Evolutionary conservation across 35 echinoderm and acorn worm genomes (phyloP).

Genomic region (Amphiura filiformis): DNA sequence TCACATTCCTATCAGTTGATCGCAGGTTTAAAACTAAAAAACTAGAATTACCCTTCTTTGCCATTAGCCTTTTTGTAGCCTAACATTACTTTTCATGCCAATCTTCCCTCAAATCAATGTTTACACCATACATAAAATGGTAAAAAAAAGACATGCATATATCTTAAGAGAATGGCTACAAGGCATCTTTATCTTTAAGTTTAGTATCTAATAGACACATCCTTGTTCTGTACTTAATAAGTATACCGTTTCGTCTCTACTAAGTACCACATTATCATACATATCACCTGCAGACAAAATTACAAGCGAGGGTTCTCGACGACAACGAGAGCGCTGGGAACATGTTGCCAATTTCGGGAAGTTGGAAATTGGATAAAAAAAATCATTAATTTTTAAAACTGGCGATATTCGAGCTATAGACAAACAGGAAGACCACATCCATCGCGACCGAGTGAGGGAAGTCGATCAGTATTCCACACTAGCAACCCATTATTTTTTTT

Average conservation of each 20-base stretch:
- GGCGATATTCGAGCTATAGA: not conserved
- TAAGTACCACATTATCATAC: conserved; percentile 8
- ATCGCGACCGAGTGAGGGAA: not conserved
- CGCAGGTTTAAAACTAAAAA: too few species aligned
- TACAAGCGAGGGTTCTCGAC: not conserved
- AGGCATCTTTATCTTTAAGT: not conserved
- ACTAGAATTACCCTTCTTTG: too few species aligned
- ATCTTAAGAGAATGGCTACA: not conserved
- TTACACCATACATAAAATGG: not conserved
- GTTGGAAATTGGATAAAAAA: not conserved
- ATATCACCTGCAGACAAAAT: not conserved
- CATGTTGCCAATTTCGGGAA: not conserved
- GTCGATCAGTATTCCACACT: not conserved
- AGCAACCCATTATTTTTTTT: not conserved
- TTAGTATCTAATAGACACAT: not conserved
- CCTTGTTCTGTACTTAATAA: not conserved
- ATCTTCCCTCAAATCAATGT: not conserved
- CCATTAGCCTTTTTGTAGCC: too few species aligned
- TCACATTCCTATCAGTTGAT: too few species aligned
- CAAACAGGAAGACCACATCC: conserved; percentile 7
- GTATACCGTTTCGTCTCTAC: not conserved
- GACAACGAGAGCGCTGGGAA: not conserved
- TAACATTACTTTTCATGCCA: too few species aligned
- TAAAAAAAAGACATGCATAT: not conserved
- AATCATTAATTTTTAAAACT: not conserved